phyloP scores from a whole-genome alignment of 30 jellyfish, hydroid and myxozoan genomes.

The Chironex yamaguchii region DNA sequence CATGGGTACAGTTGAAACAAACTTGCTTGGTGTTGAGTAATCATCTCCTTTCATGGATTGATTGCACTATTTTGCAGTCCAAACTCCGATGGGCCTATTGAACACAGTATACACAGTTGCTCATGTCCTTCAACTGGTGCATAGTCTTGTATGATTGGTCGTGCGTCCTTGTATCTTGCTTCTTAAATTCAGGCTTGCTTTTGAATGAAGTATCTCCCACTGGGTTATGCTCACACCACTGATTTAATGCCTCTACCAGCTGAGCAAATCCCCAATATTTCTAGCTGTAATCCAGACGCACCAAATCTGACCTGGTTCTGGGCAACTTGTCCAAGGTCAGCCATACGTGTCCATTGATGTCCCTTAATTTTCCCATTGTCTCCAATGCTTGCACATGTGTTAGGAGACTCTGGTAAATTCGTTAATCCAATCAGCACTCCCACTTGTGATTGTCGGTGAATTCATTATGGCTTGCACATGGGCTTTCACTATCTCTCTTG shows the following conservation, averaged over 20 bases:
- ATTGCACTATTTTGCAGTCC: not conserved
- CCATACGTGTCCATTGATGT: not conserved
- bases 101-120: not conserved
- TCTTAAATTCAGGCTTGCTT: not conserved
- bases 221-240: not conserved
- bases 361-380: not conserved
- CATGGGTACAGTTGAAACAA: not conserved
- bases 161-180: not conserved
- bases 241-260: not conserved
- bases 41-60: not conserved
- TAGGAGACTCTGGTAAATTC: not conserved
- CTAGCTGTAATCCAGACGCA: not conserved
- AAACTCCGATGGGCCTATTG: not conserved
- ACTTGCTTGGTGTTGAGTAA: not conserved
- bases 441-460: not conserved
- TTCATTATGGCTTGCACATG: not conserved
- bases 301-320: not conserved
- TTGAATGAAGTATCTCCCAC: not conserved
- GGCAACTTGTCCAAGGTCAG: not conserved
- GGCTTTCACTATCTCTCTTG: not conserved
- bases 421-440: not conserved
- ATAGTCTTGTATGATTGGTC: not conserved
- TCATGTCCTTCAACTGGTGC: not conserved
- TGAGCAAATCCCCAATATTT: not conserved
- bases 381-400: too few relatives aligned